phyloP scores from a whole-genome alignment of 2,888 invertebrate species.

The Ceratothoa steindachneri region DNA sequence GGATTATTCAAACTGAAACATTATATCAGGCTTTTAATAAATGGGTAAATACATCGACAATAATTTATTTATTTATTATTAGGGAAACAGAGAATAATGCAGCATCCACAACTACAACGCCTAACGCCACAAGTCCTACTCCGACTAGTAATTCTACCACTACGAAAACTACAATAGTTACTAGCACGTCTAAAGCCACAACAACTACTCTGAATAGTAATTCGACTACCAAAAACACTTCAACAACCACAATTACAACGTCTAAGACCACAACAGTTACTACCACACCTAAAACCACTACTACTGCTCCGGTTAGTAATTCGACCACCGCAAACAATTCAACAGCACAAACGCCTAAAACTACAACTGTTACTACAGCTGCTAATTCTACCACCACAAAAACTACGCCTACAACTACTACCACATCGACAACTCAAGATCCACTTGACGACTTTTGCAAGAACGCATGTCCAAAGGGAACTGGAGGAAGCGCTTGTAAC shows the following conservation, averaged over 20 bases:
- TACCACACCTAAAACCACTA: background rate
- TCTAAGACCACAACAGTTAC: background rate
- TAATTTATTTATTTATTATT: too few relatives aligned
- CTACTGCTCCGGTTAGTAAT: background rate
- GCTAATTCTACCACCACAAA: background rate
- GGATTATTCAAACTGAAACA: too few relatives aligned
- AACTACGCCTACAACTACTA: background rate
- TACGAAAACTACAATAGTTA: background rate
- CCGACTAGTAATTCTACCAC: too few relatives aligned
- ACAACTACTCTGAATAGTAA: too few relatives aligned
- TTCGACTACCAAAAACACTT: too few relatives aligned
- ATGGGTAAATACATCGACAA: too few relatives aligned
- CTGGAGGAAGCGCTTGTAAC: background rate
- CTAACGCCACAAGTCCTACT: too few relatives aligned
- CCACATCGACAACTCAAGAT: background rate
- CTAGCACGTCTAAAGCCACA: too few relatives aligned
- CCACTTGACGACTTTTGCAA: background rate
- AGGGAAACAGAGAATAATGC: too few relatives aligned
- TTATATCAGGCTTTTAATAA: too few relatives aligned
- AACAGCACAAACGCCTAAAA: too few relatives aligned
- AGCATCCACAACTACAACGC: too few relatives aligned
- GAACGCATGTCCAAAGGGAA: background rate
- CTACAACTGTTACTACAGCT: background rate
- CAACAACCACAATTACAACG: background rate
- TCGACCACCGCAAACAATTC: background rate